Conservation (phyloP, 1,140 invertebrate species). For the Lepidurus packardi region DNA sequence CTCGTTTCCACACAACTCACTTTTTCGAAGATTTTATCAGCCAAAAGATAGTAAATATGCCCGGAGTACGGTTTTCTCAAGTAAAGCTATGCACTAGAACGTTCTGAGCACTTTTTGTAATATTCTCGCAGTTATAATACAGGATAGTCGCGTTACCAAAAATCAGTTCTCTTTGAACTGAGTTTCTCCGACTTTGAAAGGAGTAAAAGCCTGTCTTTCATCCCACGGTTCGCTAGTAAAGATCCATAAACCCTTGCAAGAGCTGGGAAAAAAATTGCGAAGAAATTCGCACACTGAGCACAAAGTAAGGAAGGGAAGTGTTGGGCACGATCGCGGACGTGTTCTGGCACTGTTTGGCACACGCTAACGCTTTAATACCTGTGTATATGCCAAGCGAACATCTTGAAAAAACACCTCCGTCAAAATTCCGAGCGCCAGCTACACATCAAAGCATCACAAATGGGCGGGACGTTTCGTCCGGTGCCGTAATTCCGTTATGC, state of each 20-base stretch:
- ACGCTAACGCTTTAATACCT: neutral
- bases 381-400: no score
- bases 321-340: neutral
- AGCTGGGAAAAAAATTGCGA: neutral
- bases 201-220: no score
- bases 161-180: no score
- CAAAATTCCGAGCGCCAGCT: neutral
- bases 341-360: slow-evolving; percentile 12
- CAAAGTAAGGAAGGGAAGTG: neutral
- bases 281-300: neutral
- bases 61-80: neutral
- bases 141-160: no score
- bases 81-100: neutral
- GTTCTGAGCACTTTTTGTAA: no score
- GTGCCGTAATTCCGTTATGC: slow-evolving; percentile 4
- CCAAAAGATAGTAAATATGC: neutral
- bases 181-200: no score
- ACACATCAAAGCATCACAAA: slow-evolving; percentile 15
- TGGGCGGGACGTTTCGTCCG: neutral
- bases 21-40: neutral
- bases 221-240: no score
- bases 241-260: no score
- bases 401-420: no score
- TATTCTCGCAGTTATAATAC: no score
- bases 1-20: neutral